These are phyloP conservation scores for Homalodisca vitripennis DNA, from an alignment of 1,140 invertebrate genomes.

Conservation along the genomic window DNA sequence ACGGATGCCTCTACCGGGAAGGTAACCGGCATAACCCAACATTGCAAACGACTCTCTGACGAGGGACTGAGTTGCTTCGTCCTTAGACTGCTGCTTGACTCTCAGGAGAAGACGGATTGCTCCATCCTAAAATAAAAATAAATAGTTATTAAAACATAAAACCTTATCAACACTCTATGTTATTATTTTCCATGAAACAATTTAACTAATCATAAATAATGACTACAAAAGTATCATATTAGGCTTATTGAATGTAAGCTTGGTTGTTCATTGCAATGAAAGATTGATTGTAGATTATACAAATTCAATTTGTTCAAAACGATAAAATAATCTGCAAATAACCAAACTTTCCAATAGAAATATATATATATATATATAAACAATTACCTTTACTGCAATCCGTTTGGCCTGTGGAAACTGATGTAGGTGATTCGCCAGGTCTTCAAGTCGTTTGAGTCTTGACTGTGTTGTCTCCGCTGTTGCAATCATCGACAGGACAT, in stretches of 20 bases:
- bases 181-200: no score
- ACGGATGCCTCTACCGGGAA: conserved; percentile 71
- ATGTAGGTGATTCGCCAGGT: conserved; percentile 66
- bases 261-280: no score
- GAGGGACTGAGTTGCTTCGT: conserved; percentile 49
- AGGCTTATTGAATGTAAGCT: not conserved
- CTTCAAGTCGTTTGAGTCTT: conserved; percentile 59
- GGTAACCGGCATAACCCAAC: conserved; percentile 69
- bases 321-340: no score
- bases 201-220: no score
- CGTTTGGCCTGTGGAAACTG: conserved; percentile 70
- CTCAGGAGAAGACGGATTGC: conserved; percentile 61
- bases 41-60: conserved; percentile 67
- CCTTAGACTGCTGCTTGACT: conserved; percentile 46
- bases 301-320: no score
- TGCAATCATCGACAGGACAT: conserved; percentile 63
- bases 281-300: no score
- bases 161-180: no score
- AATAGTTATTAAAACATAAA: no score
- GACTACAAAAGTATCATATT: no score
- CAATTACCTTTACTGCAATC: conserved; percentile 64
- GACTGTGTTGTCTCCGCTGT: conserved; percentile 59
- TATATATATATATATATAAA: conserved; percentile 25
- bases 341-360: no score
- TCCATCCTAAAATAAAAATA: no score